Evolutionary conservation across 2,797 vertebrate species (phyloP), one percentile per base, ranked within the genome.

Genomic region (Glyptemys insculpta): DNA sequence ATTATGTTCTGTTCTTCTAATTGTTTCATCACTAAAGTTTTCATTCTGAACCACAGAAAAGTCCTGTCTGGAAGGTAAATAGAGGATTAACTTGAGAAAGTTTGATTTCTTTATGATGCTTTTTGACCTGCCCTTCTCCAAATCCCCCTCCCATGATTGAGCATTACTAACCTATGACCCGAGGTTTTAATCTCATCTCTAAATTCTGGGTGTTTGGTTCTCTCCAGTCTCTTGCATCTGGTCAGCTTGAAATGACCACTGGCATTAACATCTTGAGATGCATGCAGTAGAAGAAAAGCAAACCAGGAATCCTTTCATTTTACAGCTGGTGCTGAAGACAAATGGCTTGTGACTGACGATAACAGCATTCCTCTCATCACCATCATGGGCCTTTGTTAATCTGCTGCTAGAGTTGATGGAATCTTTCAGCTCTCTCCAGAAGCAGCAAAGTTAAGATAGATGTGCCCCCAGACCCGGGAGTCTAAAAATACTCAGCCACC

Each of bases 191-290:
- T 87, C 53, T 79, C 79, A 44, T 91, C 85, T 88, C 87, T 53
- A 62, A 89, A 91, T 96, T 92, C 96, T 94, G 92, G 95, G 78
- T 87, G 88, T 78, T 93, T 87, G 83, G 81, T n/a, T 34, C 57
- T 83, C 18, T 93, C 79, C 37, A 57, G 52, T 89, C 95, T 94
- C 84, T 91, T 84, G 89, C 93, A 96, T 81, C 34, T 83, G 95
- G 87, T 86, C 92, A 97, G 92, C 90, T 82, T 92, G 94, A 95
- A 98, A 95, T n/a, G 23, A 91, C 92, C 68, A 78, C 72, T 80
- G 49, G 6, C 88, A 91, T 95, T 97, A 96, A 85, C 82, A 31
- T 93, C 85, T 59, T 47, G 52, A 95, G 89, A 91, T 25, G 59
- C 88, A 93, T 68, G 72, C 1, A 1, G 62, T 81, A 95, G 56